Evolutionary conservation across 64 coral and sea anemone genomes (phyloP).

Genomic region (Dendrophyllia cribrosa): DNA sequence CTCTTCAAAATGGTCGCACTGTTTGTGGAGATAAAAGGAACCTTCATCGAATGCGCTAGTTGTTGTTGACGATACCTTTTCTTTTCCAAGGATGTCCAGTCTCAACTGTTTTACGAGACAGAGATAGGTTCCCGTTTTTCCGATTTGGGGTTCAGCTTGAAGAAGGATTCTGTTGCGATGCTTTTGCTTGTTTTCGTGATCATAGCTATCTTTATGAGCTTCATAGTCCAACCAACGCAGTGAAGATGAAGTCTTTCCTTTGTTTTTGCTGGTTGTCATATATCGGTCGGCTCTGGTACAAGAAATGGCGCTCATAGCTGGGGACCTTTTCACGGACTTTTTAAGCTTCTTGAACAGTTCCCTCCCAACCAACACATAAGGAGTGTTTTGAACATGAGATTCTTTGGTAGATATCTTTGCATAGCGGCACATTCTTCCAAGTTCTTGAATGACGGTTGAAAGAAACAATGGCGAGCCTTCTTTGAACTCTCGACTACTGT

Average conservation of each 20-base stretch:
- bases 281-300: constrained; percentile 54
- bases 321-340: constrained; percentile 15
- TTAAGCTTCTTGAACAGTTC: no score
- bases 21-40: neutral
- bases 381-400: constrained; percentile 36
- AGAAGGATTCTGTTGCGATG: constrained; percentile 57
- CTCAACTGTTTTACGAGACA: constrained; percentile 54
- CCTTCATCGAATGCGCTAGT: constrained; percentile 3
- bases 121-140: constrained; percentile 61
- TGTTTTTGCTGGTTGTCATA: constrained; percentile 38
- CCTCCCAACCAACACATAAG: no score
- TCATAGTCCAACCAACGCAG: constrained; percentile 45
- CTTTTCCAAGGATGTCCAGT: constrained; percentile 24
- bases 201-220: constrained; percentile 49
- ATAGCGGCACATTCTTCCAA: constrained; percentile 74
- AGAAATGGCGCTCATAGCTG: neutral
- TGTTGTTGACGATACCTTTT: neutral
- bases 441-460: constrained; percentile 67
- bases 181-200: constrained; percentile 15
- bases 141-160: constrained; percentile 69
- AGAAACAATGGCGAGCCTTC: constrained; percentile 23
- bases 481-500: constrained; percentile 46
- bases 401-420: neutral
- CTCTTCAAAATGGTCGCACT: neutral
- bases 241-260: neutral